Percentiles rank a stretch among this genome's conserved stretches.
These are phyloP conservation scores for Selenia dentaria DNA, from an alignment of 2,888 invertebrate species.

Conservation along the genomic window DNA sequence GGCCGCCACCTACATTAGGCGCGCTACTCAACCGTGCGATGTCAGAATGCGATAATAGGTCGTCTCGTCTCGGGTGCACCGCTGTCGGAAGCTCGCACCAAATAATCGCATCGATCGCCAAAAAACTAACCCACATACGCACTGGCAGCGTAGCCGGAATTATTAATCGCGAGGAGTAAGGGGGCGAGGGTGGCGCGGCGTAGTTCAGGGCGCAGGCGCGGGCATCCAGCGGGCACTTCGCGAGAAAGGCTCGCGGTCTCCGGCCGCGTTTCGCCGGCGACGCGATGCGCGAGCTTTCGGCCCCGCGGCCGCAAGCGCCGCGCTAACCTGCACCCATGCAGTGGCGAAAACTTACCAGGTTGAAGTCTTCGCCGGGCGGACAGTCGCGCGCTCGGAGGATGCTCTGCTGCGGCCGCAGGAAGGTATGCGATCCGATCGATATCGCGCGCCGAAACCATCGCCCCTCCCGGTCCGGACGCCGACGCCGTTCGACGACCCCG, in stretches of 20 bases:
- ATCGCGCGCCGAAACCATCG: constrained; percentile 79
- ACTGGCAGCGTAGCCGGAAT: constrained; percentile 83
- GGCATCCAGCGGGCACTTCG: constrained; percentile 73
- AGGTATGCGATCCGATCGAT: constrained; percentile 88
- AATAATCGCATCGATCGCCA: constrained; percentile 83
- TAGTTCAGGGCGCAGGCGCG: constrained; percentile 62
- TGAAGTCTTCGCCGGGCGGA: constrained; percentile 88
- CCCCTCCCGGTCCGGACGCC: constrained; percentile 80
- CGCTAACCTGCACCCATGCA: constrained; percentile 90
- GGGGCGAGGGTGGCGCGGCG: constrained; percentile 56
- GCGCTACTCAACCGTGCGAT: constrained; percentile 51
- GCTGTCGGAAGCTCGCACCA: constrained; percentile 70
- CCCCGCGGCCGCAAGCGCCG: constrained; percentile 83
- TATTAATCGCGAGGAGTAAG: constrained; percentile 80
- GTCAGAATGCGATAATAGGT: constrained; percentile 70
- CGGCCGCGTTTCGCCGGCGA: constrained; percentile 74
- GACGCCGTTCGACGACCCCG: constrained; percentile 81
- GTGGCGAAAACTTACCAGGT: constrained; percentile 93
- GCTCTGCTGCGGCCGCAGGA: constrained; percentile 98
- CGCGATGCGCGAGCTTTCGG: constrained; percentile 78
- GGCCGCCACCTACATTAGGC: constrained; percentile 33
- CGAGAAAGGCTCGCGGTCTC: constrained; percentile 79
- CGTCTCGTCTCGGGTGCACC: constrained; percentile 70
- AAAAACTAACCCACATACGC: constrained; percentile 85
- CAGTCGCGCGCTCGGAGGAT: constrained; percentile 92